Evolutionary conservation across 2,797 vertebrate species (phyloP).

Genomic region (Staurois parvus): DNA sequence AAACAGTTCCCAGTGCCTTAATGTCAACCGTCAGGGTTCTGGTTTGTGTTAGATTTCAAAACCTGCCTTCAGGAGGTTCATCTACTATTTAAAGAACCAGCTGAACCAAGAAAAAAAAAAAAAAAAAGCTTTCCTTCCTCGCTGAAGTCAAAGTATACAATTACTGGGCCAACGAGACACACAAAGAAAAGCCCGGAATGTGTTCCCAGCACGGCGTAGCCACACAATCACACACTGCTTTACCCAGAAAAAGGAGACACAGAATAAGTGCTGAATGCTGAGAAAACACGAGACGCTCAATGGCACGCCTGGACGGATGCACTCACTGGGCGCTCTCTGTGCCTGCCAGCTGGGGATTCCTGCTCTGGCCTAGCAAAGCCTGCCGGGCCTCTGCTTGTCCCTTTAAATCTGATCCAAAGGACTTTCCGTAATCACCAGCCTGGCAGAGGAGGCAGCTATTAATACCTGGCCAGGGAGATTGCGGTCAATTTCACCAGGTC

Average conservation of each 20-base stretch:
- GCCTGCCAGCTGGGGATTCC: background rate
- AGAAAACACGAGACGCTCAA: background rate
- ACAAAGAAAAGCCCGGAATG: background rate
- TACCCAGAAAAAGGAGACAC: background rate
- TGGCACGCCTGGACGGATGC: background rate
- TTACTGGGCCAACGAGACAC: background rate
- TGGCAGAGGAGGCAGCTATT: constrained; percentile 23
- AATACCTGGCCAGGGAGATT: constrained; percentile 13
- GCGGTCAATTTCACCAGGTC: constrained; percentile 22
- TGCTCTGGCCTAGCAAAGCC: constrained; percentile 16
- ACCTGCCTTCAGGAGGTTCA: background rate
- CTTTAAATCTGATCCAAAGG: background rate
- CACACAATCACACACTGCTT: constrained; percentile 34
- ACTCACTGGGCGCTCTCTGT: background rate
- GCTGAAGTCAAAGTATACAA: background rate
- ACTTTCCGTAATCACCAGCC: background rate
- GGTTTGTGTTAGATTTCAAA: constrained; percentile 43
- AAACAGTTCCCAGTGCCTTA: constrained; percentile 45
- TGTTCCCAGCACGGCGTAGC: constrained; percentile 7
- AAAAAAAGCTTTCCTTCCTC: background rate
- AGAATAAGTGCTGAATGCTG: background rate
- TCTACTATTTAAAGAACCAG: constrained; percentile 37
- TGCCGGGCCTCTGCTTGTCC: background rate
- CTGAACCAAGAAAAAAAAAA: background rate
- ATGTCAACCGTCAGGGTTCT: constrained; percentile 36